Conservation (phyloP, 2,113 vertebrate genomes). For the Oxyura jamaicensis region DNA sequence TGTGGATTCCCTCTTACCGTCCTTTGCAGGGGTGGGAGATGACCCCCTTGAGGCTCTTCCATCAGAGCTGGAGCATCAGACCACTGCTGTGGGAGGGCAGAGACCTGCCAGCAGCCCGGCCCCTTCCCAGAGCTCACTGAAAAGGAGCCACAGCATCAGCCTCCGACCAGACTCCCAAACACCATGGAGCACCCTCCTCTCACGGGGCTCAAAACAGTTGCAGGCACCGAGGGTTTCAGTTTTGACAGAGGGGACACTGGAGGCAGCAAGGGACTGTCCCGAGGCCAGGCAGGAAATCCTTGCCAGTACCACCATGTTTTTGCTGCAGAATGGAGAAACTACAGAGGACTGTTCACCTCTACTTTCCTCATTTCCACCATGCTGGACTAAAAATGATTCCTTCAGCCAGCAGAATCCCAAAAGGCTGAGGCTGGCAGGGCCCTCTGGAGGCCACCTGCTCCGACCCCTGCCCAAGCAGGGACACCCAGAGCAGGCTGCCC, state of each 20-base stretch:
- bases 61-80: background rate
- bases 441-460: background rate
- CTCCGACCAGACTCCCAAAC: fast-evolving
- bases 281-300: background rate
- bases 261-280: background rate
- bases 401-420: background rate
- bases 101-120: background rate
- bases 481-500: background rate
- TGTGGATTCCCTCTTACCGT: background rate
- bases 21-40: background rate
- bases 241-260: background rate
- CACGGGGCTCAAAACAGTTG: fast-evolving
- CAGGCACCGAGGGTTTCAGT: background rate
- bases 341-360: background rate
- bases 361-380: background rate
- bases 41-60: background rate
- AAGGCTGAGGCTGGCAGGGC: background rate
- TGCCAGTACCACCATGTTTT: background rate
- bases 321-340: background rate
- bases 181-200: background rate
- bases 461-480: background rate
- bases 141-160: background rate
- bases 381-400: background rate
- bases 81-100: background rate
- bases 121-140: background rate